phyloP scores from a whole-genome alignment of 1,140 invertebrate genomes.

The Zaprionus lachaisei region DNA sequence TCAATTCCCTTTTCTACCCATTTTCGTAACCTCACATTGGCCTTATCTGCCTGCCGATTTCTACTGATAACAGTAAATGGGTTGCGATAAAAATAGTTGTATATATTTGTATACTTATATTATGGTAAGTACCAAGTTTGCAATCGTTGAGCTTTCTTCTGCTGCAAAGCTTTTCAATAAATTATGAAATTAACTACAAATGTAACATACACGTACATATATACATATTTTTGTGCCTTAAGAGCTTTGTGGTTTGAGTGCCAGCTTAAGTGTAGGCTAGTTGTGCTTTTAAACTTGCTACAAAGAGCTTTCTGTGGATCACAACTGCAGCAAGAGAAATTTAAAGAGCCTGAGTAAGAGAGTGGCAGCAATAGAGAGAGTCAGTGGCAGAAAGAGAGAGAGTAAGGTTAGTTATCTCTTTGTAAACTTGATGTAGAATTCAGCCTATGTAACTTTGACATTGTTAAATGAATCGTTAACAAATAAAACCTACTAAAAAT shows the following conservation, averaged over 20 bases:
- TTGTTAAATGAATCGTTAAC: too few relatives aligned
- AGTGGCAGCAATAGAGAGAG: too few relatives aligned
- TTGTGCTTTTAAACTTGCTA: neutral
- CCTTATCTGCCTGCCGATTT: conserved; percentile 52
- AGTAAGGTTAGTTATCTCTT: too few relatives aligned
- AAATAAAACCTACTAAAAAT: too few relatives aligned
- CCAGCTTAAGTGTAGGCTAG: neutral
- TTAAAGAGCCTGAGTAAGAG: neutral
- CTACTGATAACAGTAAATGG: conserved; percentile 60
- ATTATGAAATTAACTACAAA: neutral
- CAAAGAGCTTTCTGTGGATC: neutral
- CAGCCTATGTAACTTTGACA: too few relatives aligned
- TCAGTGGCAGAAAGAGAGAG: too few relatives aligned
- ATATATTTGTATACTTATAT: conserved; percentile 7
- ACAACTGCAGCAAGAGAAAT: neutral
- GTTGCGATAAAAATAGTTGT: conserved; percentile 39
- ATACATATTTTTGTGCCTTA: too few relatives aligned
- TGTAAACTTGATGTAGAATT: too few relatives aligned
- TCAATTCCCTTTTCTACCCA: conserved; percentile 51
- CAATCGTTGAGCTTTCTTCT: conserved; percentile 14
- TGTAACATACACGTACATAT: neutral
- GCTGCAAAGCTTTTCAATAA: neutral
- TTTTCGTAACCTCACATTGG: conserved; percentile 31
- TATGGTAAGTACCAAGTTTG: conserved; percentile 23
- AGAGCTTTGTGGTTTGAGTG: conserved; percentile 11